Conservation (phyloP, 2,797 vertebrate species). For the Calcarius lapponicus region DNA sequence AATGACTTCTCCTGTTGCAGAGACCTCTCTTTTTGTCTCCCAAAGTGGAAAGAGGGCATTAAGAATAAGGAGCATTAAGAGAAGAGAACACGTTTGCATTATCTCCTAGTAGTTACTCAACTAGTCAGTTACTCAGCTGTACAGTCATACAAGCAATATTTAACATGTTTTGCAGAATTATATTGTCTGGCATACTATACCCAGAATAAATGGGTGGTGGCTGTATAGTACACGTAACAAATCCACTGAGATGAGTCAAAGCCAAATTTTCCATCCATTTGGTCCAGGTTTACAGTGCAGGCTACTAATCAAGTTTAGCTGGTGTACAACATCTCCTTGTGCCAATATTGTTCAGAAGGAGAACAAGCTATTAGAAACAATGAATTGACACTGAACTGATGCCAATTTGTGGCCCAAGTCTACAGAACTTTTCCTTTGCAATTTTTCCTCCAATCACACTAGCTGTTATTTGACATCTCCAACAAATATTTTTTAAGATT, state of each 20-base stretch:
- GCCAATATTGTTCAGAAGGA: background rate
- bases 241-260: background rate
- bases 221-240: background rate
- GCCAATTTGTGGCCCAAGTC: background rate
- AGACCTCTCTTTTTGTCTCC: background rate
- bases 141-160: background rate
- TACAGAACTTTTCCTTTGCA: background rate
- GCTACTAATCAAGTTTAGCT: background rate
- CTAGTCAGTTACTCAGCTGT: background rate
- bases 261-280: background rate
- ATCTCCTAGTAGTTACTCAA: background rate
- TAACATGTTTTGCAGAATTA: background rate
- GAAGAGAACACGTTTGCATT: background rate
- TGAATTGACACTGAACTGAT: background rate
- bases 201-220: background rate
- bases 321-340: fast-evolving
- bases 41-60: background rate
- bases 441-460: background rate
- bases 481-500: background rate
- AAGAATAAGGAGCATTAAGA: background rate
- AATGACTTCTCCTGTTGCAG: background rate
- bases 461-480: background rate
- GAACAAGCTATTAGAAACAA: background rate
- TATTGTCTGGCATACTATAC: background rate
- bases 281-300: background rate